phyloP scores from a whole-genome alignment of 2,113 vertebrate species.

The Craseonycteris thonglongyai region DNA sequence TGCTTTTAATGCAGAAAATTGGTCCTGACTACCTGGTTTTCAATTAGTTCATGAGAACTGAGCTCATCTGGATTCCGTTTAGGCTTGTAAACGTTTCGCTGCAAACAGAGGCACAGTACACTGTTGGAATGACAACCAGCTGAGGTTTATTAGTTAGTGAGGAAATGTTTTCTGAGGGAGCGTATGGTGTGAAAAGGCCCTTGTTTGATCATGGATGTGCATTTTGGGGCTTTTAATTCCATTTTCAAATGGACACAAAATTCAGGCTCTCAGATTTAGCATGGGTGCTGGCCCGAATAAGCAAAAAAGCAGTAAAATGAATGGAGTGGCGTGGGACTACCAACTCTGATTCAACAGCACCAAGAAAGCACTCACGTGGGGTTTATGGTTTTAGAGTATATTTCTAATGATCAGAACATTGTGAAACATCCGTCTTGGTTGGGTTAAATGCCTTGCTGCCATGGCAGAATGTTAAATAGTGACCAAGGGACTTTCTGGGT shows the following conservation, averaged over 20 bases:
- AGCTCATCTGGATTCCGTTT: constrained; percentile 58
- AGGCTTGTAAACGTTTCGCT: neutral
- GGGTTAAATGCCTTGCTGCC: neutral
- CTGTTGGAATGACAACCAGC: neutral
- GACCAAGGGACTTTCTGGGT: neutral
- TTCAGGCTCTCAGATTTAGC: constrained; percentile 43
- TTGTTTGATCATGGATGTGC: constrained; percentile 63
- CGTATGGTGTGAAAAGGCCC: constrained; percentile 56
- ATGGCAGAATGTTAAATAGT: neutral
- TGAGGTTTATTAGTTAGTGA: constrained; percentile 24
- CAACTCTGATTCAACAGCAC: neutral
- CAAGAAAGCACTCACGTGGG: neutral
- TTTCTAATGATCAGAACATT: constrained; percentile 37
- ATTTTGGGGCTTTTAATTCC: constrained; percentile 65
- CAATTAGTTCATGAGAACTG: constrained; percentile 22
- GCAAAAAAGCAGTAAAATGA: neutral
- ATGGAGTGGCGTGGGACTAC: neutral
- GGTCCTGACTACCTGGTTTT: constrained; percentile 51
- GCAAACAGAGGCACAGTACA: neutral
- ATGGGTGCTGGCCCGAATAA: constrained; percentile 43
- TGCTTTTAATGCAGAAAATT: constrained; percentile 50
- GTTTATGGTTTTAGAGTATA: neutral
- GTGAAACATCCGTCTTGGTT: neutral
- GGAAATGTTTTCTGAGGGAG: constrained; percentile 49
- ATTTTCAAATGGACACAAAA: constrained; percentile 67